A percentile compares a stretch with the other conserved stretches of the same genome.
Conservation (phyloP, 2,888 invertebrate genomes). For the Enchytraeus crypticus region DNA sequence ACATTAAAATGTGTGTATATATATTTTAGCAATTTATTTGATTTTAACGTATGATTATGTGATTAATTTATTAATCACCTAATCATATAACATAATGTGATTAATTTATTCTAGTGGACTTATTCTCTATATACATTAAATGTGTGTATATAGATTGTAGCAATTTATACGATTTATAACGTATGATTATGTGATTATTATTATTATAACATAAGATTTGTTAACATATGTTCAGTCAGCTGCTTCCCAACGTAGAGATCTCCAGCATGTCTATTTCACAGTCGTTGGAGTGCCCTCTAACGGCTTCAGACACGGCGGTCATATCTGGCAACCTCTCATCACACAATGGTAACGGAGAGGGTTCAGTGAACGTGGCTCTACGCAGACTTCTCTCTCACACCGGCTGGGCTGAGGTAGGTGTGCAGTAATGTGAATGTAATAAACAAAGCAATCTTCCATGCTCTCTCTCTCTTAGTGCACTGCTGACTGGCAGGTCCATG, state of each 20-base stretch:
- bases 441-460: neutral
- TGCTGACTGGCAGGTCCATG: no score
- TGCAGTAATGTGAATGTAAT: neutral
- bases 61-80: no score
- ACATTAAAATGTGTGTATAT: no score
- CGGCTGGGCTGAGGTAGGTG: constrained; percentile 70
- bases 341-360: constrained; percentile 72
- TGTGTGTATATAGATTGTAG: no score
- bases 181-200: no score
- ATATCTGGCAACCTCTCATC: constrained; percentile 56
- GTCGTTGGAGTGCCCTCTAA: constrained; percentile 85
- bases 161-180: no score
- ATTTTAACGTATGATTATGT: no score
- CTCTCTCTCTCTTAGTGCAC: neutral
- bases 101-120: no score
- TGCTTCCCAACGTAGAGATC: constrained; percentile 72
- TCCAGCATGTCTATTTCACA: constrained; percentile 87
- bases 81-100: no score
- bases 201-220: no score
- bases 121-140: no score
- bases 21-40: no score
- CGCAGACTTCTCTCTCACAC: constrained; percentile 70
- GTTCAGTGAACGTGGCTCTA: constrained; percentile 68
- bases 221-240: neutral
- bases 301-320: constrained; percentile 72